phyloP scores from a whole-genome alignment of 2,113 vertebrate species.

The Ictidomys tridecemlineatus region DNA sequence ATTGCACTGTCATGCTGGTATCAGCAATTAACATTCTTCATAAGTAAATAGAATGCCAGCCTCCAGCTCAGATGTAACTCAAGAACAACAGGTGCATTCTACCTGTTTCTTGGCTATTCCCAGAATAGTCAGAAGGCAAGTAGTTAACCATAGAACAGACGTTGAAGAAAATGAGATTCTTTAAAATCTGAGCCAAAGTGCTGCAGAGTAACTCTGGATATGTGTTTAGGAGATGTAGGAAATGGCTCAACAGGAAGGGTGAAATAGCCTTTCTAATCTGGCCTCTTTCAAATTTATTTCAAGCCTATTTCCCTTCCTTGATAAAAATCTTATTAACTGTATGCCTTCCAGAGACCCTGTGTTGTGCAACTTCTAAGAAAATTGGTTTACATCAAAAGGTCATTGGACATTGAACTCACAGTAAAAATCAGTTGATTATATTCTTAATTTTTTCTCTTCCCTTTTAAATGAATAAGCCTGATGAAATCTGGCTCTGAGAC shows the following conservation, averaged over 20 bases:
- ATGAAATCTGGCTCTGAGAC: not conserved
- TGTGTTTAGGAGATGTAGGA: slow-evolving; percentile 27
- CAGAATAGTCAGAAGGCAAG: slow-evolving; percentile 47
- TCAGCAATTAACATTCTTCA: slow-evolving; percentile 75
- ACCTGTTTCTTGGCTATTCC: slow-evolving; percentile 42
- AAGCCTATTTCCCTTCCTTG: not conserved
- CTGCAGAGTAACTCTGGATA: slow-evolving; percentile 56
- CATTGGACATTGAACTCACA: slow-evolving; percentile 21
- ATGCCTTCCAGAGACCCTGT: not conserved
- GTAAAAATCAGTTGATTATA: slow-evolving; percentile 12
- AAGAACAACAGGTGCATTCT: slow-evolving; percentile 75
- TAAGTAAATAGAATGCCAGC: slow-evolving; percentile 25
- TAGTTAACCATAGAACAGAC: slow-evolving; percentile 50
- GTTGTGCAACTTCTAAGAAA: not conserved
- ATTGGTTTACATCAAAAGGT: slow-evolving; percentile 14
- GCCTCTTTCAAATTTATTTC: slow-evolving; percentile 48
- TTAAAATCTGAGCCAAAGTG: slow-evolving; percentile 60
- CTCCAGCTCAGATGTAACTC: slow-evolving; percentile 53
- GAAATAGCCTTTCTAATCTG: slow-evolving; percentile 10
- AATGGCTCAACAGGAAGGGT: slow-evolving; percentile 58
- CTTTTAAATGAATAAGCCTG: slow-evolving; percentile 19
- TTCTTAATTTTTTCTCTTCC: not conserved
- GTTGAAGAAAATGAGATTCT: slow-evolving; percentile 65
- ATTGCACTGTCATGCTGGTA: slow-evolving; percentile 48
- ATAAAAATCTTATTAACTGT: slow-evolving; percentile 12